Evolutionary conservation across 2,797 vertebrate genomes (phyloP), one percentile per base, ranked within the genome.

Genomic region (Gastrophryne carolinensis): DNA sequence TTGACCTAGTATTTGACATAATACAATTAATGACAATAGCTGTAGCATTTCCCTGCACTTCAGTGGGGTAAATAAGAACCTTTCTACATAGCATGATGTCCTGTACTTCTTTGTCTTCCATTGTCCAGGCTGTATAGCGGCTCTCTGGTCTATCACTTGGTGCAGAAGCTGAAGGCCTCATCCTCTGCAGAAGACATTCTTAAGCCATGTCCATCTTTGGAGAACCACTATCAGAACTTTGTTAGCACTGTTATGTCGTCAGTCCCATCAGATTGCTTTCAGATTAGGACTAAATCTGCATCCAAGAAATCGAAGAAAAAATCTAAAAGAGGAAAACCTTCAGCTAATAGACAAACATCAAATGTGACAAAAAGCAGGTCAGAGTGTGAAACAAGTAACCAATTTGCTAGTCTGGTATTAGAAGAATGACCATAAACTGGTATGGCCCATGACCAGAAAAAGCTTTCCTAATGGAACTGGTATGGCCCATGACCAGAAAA

Each of bases 121-220:
- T 39, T n/a, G n/a, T 15, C 19, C 83, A 96, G 95, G 79, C 71
- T 95, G 75, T 96, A 90, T 57, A 86, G 68, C 10, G 95, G 95
- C 30, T 88, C 81, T 21, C 56, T 93, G 69, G 82, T 93, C 26
- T 93, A 96, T n/a, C 77, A 83, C 6, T 74, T 93, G 1, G 84
- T 83, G 67, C 81, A 50, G 19, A 82, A 81, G 44, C 85, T 93
- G 60, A 85, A 79, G 37, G 67, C 81, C 0, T 72, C 78, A 1
- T 21, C 75, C 17, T 70, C 54, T 0, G 71, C 81, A 29, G 89
- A 90, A 54, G 50, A 23, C 5, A 41, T 93, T 3, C 85, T 93
- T 41, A 69, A 13, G 2, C 6, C 4, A 0, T 84, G 86, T 61
- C 81, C 82, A 6, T 19, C 67, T 3, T 78, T 83, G n/a, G n/a